Conservation (phyloP, 2,113 vertebrate genomes). For the Periophthalmodon schlosseri region DNA sequence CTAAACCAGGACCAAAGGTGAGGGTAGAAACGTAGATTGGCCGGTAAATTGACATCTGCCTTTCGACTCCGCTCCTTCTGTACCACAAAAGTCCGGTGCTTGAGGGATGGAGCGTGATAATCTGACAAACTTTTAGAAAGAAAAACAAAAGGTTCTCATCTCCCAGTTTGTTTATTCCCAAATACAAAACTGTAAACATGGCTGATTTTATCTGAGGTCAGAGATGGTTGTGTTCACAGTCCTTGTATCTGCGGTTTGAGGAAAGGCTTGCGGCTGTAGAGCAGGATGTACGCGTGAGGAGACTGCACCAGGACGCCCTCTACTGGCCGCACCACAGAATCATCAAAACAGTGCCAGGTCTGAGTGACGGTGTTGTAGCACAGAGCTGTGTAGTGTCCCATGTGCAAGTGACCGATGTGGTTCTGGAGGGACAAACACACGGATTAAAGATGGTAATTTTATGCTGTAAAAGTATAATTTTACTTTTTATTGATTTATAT, state of each 20-base stretch:
- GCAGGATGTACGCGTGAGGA: constrained; percentile 81
- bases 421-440: constrained; percentile 71
- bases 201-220: neutral
- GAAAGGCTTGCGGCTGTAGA: constrained; percentile 79
- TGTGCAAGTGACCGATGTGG: constrained; percentile 84
- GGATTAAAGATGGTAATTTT: too few relatives aligned
- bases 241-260: constrained; percentile 55
- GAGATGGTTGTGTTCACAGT: constrained; percentile 26
- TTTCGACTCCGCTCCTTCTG: too few relatives aligned
- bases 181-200: neutral
- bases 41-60: too few relatives aligned
- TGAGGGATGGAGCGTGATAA: too few relatives aligned
- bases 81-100: too few relatives aligned
- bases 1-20: too few relatives aligned
- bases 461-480: too few relatives aligned
- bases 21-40: too few relatives aligned
- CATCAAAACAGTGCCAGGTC: constrained; percentile 84
- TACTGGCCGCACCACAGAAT: constrained; percentile 73
- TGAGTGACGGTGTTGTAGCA: constrained; percentile 76
- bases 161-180: too few relatives aligned
- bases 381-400: constrained; percentile 87
- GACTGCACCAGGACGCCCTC: constrained; percentile 76
- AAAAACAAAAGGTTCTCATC: neutral
- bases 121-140: too few relatives aligned
- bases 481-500: too few relatives aligned